Evolutionary conservation across 2,797 vertebrate genomes (phyloP).

Genomic region (Phyllotis vaccarum): DNA sequence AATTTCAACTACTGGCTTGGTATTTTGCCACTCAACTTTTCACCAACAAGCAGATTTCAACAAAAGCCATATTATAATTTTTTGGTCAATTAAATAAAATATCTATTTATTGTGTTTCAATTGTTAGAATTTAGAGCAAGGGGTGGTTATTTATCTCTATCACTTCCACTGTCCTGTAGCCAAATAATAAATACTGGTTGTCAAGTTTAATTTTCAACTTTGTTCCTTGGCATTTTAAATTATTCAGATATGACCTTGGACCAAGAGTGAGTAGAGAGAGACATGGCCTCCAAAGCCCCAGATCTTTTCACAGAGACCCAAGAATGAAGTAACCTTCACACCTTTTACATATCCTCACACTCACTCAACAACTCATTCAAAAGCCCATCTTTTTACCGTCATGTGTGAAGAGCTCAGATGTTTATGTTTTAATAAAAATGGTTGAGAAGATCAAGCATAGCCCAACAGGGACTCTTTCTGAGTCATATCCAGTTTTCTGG

Average conservation of each 20-base stretch:
- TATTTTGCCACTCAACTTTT: background rate
- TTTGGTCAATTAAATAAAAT: constrained; percentile 12
- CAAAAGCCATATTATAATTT: background rate
- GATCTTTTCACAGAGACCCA: background rate
- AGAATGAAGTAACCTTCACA: background rate
- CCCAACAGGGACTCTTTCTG: background rate
- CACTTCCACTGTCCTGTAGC: background rate
- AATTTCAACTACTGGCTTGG: background rate
- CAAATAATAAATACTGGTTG: background rate
- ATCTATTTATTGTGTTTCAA: background rate
- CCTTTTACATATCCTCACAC: background rate
- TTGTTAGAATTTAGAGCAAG: background rate
- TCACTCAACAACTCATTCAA: background rate
- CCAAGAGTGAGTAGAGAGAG: background rate
- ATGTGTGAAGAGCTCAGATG: background rate
- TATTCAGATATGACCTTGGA: background rate
- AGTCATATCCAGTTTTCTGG: background rate
- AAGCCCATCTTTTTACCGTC: background rate
- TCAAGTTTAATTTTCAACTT: constrained; percentile 34
- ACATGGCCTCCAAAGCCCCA: background rate
- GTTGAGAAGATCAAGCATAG: background rate
- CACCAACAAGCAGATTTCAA: background rate
- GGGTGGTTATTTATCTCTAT: background rate
- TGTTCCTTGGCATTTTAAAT: constrained; percentile 3
- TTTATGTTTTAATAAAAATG: background rate